A percentile compares a stretch with the other conserved stretches of the same genome.
Evolutionary conservation across 1,140 invertebrate genomes (phyloP).

Genomic region (Amyelois transitella): DNA sequence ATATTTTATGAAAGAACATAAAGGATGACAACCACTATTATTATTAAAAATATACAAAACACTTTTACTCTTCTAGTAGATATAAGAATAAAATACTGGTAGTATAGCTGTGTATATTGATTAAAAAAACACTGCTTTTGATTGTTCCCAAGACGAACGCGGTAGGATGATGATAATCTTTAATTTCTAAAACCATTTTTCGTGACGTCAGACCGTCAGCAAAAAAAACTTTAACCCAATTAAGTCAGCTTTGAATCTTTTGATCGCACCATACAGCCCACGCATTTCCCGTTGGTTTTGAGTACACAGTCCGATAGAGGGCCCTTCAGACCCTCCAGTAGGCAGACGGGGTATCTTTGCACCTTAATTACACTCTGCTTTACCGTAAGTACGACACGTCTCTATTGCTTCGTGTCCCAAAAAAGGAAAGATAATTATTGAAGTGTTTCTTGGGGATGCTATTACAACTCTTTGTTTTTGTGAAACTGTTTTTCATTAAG

Average conservation of each 20-base stretch:
- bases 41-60: no score
- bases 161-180: no score
- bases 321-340: slow-evolving; percentile 52
- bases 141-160: no score
- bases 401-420: slow-evolving; percentile 44
- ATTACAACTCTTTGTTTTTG: not conserved
- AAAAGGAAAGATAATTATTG: slow-evolving; percentile 56
- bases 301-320: slow-evolving; percentile 61
- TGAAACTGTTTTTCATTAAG: not conserved
- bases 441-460: slow-evolving; percentile 25
- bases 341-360: slow-evolving; percentile 68
- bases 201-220: no score
- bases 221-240: slow-evolving; percentile 41
- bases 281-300: slow-evolving; percentile 65
- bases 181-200: no score
- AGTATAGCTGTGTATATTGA: no score
- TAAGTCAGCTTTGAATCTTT: slow-evolving; percentile 63
- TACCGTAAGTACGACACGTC: slow-evolving; percentile 62
- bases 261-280: slow-evolving; percentile 55
- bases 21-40: no score
- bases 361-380: slow-evolving; percentile 70
- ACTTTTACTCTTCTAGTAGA: no score
- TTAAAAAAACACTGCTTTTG: no score
- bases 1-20: no score
- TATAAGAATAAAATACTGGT: no score